These are phyloP conservation scores for Plectrocnemia conspersa DNA, from an alignment of 1,140 invertebrate genomes.

Conservation along the genomic window DNA sequence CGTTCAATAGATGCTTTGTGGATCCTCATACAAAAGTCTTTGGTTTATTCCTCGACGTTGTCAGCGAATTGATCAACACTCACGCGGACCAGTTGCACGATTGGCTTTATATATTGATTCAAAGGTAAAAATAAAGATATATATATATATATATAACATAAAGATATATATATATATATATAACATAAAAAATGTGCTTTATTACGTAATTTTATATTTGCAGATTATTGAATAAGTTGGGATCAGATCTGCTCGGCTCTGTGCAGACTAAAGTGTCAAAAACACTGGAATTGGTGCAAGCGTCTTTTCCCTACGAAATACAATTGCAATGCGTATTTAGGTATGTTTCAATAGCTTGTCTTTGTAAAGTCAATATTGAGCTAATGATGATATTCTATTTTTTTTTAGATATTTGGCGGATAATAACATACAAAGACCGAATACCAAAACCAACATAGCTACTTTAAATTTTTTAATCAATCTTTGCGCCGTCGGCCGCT, in stretches of 20 bases:
- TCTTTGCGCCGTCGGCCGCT: conserved; percentile 55
- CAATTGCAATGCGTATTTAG: conserved; percentile 59
- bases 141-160: too few species aligned
- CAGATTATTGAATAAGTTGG: conserved; percentile 77
- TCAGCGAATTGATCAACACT: conserved; percentile 81
- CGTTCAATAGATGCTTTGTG: conserved; percentile 94
- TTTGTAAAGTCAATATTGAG: conserved; percentile 10
- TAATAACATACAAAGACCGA: conserved; percentile 83
- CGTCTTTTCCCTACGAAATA: conserved; percentile 58
- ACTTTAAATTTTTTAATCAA: conserved; percentile 70
- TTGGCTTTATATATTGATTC: conserved; percentile 85
- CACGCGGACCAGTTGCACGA: conserved; percentile 82
- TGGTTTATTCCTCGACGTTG: conserved; percentile 85
- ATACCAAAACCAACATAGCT: conserved; percentile 75
- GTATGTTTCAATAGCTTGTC: conserved; percentile 34
- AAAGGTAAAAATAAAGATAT: conserved; percentile 50
- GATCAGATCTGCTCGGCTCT: conserved; percentile 83
- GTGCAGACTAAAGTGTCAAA: conserved; percentile 85
- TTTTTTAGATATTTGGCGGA: conserved; percentile 72
- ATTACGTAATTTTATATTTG: conserved; percentile 14
- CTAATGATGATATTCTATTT: conserved; percentile 23
- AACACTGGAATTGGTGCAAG: conserved; percentile 81
- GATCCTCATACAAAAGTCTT: conserved; percentile 97
- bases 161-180: neutral
- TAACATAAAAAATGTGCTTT: neutral